Percentiles rank a stretch among this genome's conserved stretches.
Conservation (phyloP, 2,797 vertebrate species). For the Alfaro cultratus region DNA sequence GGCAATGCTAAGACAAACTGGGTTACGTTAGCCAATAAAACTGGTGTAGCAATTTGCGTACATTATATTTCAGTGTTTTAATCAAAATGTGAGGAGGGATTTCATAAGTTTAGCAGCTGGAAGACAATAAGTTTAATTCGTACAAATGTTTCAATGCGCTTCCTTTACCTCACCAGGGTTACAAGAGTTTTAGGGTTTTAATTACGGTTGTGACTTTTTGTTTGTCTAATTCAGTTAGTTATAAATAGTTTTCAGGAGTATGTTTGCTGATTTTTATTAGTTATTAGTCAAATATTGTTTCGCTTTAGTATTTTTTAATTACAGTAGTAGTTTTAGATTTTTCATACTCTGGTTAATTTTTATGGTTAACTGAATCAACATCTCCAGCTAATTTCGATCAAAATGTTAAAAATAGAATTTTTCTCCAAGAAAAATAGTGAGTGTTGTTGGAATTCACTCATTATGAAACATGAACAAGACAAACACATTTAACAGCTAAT, state of each 20-base stretch:
- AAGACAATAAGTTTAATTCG: background rate
- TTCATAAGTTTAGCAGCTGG: background rate
- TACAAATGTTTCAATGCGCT: background rate
- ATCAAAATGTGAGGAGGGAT: background rate
- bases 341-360: too few species aligned
- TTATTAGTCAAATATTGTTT: too few species aligned
- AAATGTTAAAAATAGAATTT: background rate
- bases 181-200: too few species aligned
- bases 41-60: background rate
- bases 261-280: too few species aligned
- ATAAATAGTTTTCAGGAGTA: too few species aligned
- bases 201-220: too few species aligned
- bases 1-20: background rate
- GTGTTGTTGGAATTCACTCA: background rate
- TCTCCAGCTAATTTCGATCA: background rate
- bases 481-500: background rate
- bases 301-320: too few species aligned
- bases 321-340: too few species aligned
- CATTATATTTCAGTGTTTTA: background rate
- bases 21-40: background rate
- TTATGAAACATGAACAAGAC: background rate
- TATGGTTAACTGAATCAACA: too few species aligned
- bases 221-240: too few species aligned
- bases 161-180: background rate
- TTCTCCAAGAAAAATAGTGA: background rate